Evolutionary conservation across 30 jellyfish, hydroid and myxozoan species (phyloP), one percentile per base, ranked within the genome.

Genomic region (Haliclystus octoradiatus): DNA sequence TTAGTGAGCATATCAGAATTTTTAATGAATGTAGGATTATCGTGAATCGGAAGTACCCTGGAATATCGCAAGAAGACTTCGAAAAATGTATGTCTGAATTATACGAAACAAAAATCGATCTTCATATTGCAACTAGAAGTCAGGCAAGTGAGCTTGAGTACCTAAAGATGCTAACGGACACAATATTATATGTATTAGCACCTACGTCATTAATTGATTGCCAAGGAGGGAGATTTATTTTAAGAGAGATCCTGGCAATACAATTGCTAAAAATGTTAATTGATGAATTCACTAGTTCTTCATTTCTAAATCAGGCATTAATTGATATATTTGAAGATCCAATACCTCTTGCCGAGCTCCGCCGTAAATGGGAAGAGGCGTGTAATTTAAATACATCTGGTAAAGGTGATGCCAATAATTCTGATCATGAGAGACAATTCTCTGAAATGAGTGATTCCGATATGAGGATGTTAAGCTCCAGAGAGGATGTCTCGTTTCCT

Each of bases 221-320:
- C 62, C 93, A 80, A 72, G 85, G 97, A 1, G 97, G 97, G 3
- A 73, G 97, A 46, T 88, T 88, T 31, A 74, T 88, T 89, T 62
- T 88, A 66, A 69, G 97, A 24, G 97, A 88, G 68, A 73, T 88
- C 33, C 72, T 88, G 29, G 95, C 97, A 0, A 81, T 88, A 3
- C 94, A 88, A 64, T 83, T 85, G 19, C 30, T 88, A 51, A 73
- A 76, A 31, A 70, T 73, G 35, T 61, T 88, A 57, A 77, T 88
- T 23, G 79, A 88, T 65, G 65, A 72, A 2, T 62, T 88, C 50
- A 81, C 94, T 1, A 93, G 81, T 40, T 73, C 95, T 25, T 82
- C 76, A 52, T 81, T 88, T 65, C 77, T 88, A 0, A 88, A 88
- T 65, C 60, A 88, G 51, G 92, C 83, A 5, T 51, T 88, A 62